Base-by-base conservation (phyloP, 2,113 vertebrate genomes). In the Lutjanus erythropterus region DNA sequence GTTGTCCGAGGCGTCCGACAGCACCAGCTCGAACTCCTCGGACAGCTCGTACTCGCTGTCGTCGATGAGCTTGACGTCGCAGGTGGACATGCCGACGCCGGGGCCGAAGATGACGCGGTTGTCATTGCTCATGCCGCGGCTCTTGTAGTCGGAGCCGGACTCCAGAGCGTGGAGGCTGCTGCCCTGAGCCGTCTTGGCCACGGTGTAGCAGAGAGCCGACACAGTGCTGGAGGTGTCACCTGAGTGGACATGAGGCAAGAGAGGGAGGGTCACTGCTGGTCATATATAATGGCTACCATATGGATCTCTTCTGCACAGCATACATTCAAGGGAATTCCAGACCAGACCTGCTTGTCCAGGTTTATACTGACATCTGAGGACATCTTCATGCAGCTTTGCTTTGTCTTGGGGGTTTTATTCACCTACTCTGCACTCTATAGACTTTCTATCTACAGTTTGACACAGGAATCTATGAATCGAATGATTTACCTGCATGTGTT, bases 21-120 rank as follows among this genome's bases (percentile, higher is more conserved):
- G 89, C 4, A 93, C 95, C 47, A 99, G 92, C 93, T 98, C 95
- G 14, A 99, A 99, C 83, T 98, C 98, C 86, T 99, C 98, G 0
- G 98, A 97, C 23, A 96, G 96, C 80, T 99, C 98, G 0, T 98
- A 98, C 58, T 99, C 97, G 0, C 97, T 99, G 95, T 99, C 98
- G 19, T 99, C 98, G 0, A 99, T 93, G 70, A 99, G 91, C 79
- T 80, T 93, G 6, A 99, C 78, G 0, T 99, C 97, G 10, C 98
- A 99, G 2, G 97, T 97, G 7, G 89, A 91, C 95, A 91, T 75
- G 75, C 94, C 96, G 85, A 98, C 91, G 0, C 97, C 97, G 0
- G 97, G 97, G 0, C 96, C 96, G 0, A 98, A 89, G 47, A 97
- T 39, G 0, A 99, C 73, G 2, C 97, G 96, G 91, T 91, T 98